phyloP scores from a whole-genome alignment of 2,113 vertebrate species.

The Rhizomys pruinosus region DNA sequence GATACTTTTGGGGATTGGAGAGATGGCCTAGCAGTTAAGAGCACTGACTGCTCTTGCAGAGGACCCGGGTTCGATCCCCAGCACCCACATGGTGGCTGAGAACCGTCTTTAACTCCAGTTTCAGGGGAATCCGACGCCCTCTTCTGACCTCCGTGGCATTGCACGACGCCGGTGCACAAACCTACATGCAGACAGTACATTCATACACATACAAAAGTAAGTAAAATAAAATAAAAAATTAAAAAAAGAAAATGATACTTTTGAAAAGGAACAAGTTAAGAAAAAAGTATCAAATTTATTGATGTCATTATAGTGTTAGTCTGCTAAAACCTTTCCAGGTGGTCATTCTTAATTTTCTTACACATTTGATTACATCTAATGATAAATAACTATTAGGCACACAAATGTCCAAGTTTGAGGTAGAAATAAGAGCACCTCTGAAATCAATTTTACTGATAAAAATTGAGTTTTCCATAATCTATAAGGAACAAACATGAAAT shows the following conservation, averaged over 20 bases:
- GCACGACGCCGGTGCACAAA: too few relatives aligned
- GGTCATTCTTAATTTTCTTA: background rate
- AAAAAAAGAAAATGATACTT: background rate
- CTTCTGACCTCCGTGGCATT: too few relatives aligned
- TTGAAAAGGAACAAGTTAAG: background rate
- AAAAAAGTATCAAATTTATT: background rate
- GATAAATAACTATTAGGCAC: background rate
- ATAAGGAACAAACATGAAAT: background rate
- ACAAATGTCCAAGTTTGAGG: background rate
- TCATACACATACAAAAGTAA: too few relatives aligned
- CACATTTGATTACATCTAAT: background rate
- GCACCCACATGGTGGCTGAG: too few relatives aligned
- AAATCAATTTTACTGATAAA: background rate
- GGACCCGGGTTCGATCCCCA: too few relatives aligned
- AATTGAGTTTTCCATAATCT: background rate
- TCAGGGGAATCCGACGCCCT: too few relatives aligned
- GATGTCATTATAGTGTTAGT: background rate
- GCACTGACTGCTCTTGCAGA: too few relatives aligned
- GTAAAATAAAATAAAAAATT: too few relatives aligned
- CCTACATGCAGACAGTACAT: too few relatives aligned
- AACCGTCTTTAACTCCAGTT: too few relatives aligned
- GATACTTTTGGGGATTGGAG: background rate
- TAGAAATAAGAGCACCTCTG: background rate
- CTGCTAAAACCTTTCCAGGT: background rate
- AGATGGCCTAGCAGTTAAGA: too few relatives aligned